Percentiles rank a stretch among this genome's conserved stretches.
Evolutionary conservation across 1,140 invertebrate species (phyloP).

Genomic region (Apis florea): DNA sequence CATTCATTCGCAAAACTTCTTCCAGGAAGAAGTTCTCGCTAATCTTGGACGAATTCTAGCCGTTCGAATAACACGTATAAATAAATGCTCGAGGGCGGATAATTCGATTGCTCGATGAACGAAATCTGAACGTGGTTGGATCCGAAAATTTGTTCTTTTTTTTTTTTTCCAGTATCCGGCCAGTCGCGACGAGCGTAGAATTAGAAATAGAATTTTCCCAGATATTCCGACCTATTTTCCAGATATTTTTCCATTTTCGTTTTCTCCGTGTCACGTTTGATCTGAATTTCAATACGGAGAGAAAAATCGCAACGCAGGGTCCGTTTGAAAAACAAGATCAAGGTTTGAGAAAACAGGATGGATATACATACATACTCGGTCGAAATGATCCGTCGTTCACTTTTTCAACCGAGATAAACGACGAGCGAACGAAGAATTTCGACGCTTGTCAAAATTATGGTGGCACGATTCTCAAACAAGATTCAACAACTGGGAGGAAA

Average conservation of each 20-base stretch:
- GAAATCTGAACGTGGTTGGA: too few relatives aligned
- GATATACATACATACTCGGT: neutral
- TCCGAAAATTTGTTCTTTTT: too few relatives aligned
- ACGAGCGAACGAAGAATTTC: too few relatives aligned
- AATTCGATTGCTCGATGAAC: neutral
- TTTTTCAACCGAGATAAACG: neutral
- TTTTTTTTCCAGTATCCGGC: too few relatives aligned
- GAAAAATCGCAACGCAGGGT: neutral
- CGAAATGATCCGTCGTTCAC: neutral
- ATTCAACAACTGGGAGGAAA: neutral
- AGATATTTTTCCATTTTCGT: neutral
- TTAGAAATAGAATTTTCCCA: too few relatives aligned
- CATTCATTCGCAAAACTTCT: neutral
- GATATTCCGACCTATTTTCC: neutral
- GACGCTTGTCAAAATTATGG: neutral
- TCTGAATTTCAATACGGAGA: neutral
- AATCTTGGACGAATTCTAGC: too few relatives aligned
- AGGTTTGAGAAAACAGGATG: neutral
- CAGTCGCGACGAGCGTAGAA: too few relatives aligned
- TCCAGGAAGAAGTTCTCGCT: neutral
- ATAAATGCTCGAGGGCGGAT: neutral
- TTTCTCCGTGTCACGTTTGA: neutral
- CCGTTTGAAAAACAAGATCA: neutral
- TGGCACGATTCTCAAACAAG: neutral
- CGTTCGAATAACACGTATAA: too few relatives aligned